Conservation (phyloP, 2,113 vertebrate genomes). For the Melanerpes formicivorus region DNA sequence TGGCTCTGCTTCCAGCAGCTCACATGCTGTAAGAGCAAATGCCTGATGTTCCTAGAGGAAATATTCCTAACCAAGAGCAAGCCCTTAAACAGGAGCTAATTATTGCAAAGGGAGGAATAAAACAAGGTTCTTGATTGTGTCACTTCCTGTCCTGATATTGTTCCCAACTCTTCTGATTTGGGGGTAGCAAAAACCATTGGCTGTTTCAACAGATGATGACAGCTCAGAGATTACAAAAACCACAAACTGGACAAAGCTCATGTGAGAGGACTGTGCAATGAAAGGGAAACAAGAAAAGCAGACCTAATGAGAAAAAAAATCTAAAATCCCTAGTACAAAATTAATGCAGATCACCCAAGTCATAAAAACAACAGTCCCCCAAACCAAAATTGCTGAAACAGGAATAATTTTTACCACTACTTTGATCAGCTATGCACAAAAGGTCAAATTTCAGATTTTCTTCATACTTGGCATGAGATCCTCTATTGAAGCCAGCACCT, state of each 20-base stretch:
- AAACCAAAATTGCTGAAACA: neutral
- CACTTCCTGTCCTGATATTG: neutral
- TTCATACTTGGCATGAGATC: neutral
- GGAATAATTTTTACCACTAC: neutral
- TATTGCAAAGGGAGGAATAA: neutral
- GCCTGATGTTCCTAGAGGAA: neutral
- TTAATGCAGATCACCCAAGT: neutral
- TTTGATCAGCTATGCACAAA: neutral
- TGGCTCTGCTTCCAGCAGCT: neutral
- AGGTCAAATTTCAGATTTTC: neutral
- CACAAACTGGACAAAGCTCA: neutral
- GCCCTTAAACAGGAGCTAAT: neutral
- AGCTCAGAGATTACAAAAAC: neutral
- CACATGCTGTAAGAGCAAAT: accelerated
- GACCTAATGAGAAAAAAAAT: neutral
- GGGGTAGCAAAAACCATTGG: neutral
- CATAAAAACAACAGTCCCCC: neutral
- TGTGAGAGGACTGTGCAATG: neutral
- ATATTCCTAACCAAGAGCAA: neutral
- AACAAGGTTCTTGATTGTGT: neutral
- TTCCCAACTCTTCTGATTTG: neutral
- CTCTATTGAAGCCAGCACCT: neutral
- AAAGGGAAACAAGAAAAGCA: neutral
- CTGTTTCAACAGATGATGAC: neutral
- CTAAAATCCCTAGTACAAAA: neutral